A percentile compares a stretch with the other conserved stretches of the same genome.
Conservation (phyloP, 2,797 vertebrate genomes). For the Amblyraja radiata region DNA sequence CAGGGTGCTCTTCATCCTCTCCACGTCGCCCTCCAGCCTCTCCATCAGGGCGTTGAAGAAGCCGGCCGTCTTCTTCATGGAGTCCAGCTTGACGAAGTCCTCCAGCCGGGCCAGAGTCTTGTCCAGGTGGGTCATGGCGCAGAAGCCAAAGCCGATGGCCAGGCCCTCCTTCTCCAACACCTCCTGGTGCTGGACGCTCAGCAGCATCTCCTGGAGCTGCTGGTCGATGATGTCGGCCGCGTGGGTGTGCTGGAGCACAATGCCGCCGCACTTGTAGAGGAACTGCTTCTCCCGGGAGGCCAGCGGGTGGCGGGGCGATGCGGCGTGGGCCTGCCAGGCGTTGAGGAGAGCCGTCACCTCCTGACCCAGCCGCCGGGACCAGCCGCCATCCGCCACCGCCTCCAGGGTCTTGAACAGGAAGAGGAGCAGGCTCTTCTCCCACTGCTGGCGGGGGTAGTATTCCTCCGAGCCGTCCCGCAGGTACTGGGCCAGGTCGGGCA, state of each 20-base stretch:
- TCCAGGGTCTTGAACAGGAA: neutral
- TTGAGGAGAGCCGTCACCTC: conserved; percentile 75
- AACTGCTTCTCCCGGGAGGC: conserved; percentile 77
- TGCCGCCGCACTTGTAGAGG: conserved; percentile 77
- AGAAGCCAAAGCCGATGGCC: conserved; percentile 74
- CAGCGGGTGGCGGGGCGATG: conserved; percentile 17
- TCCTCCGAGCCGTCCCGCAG: neutral
- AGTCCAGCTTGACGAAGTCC: conserved; percentile 77
- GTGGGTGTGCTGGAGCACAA: conserved; percentile 65
- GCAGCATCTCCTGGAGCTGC: conserved; percentile 78
- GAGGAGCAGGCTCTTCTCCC: neutral
- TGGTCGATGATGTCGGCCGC: conserved; percentile 75
- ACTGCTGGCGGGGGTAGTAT: neutral
- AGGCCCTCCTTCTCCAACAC: conserved; percentile 78
- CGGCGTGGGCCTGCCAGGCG: conserved; percentile 55
- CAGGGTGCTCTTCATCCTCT: conserved; percentile 78
- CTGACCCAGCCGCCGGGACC: conserved; percentile 65
- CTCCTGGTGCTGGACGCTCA: conserved; percentile 69
- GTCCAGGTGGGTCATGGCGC: conserved; percentile 78
- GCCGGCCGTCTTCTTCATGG: conserved; percentile 75
- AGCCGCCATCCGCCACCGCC: conserved; percentile 62
- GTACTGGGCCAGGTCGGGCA: neutral
- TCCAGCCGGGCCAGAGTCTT: conserved; percentile 78
- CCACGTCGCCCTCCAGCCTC: conserved; percentile 73
- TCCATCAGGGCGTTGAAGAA: conserved; percentile 91